A percentile compares a stretch with the other conserved stretches of the same genome.
phyloP scores from a whole-genome alignment of 92 coral and sea anemone species.

The Montipora capitata region DNA sequence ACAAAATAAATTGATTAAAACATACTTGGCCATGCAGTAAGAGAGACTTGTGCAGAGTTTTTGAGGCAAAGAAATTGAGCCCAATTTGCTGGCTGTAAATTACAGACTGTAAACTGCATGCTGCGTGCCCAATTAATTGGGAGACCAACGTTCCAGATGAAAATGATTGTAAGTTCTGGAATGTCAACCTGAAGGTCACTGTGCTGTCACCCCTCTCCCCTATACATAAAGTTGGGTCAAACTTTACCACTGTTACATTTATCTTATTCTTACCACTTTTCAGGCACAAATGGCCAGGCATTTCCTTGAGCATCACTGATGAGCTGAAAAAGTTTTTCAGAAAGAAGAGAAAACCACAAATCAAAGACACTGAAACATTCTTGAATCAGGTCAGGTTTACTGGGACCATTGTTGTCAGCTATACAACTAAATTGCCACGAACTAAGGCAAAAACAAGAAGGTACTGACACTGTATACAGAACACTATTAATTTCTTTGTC shows the following conservation, averaged over 20 bases:
- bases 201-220: no score
- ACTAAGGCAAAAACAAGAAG: conserved; percentile 27
- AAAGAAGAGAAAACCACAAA: conserved; percentile 81
- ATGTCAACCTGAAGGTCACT: no score
- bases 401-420: neutral
- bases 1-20: neutral
- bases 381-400: neutral
- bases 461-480: conserved; percentile 12
- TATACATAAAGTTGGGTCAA: no score
- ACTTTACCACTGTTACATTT: neutral
- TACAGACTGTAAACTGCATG: neutral
- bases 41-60: no score
- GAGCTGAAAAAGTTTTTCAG: conserved; percentile 72
- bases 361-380: conserved; percentile 72
- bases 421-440: conserved; percentile 1
- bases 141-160: no score
- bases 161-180: no score
- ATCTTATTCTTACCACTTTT: conserved; percentile 84
- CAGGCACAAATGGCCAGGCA: conserved; percentile 99
- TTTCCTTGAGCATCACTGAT: conserved; percentile 81
- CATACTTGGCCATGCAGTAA: no score
- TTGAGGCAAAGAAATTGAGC: neutral
- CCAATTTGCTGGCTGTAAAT: neutral
- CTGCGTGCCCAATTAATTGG: no score
- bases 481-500: neutral